Percentiles rank a stretch among this genome's conserved stretches.
Evolutionary conservation across 2,888 invertebrate species (phyloP).

Genomic region (Itoplectis maculator): DNA sequence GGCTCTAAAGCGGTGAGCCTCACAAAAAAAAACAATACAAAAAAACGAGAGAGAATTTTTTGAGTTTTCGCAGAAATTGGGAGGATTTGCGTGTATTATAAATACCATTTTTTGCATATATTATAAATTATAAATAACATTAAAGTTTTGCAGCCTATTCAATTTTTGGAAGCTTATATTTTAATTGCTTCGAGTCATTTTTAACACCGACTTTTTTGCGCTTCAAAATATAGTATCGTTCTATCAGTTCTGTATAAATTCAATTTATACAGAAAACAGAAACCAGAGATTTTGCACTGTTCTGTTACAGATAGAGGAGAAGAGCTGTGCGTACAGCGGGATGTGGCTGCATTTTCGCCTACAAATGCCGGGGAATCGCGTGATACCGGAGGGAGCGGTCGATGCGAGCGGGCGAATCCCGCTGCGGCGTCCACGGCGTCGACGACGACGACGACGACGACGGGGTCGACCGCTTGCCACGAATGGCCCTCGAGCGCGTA

Average conservation of each 20-base stretch:
- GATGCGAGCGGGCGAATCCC: slow-evolving; percentile 34
- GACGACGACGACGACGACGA: background rate
- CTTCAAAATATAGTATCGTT: background rate
- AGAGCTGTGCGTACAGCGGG: background rate
- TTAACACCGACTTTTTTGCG: background rate
- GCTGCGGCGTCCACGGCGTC: slow-evolving; percentile 3
- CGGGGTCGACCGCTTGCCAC: slow-evolving; percentile 37
- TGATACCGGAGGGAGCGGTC: slow-evolving; percentile 35
- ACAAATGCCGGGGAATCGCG: slow-evolving; percentile 43
- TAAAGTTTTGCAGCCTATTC: no score
- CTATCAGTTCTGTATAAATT: no score
- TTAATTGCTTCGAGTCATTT: no score
- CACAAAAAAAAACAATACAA: background rate
- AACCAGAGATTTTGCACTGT: no score
- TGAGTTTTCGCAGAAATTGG: background rate
- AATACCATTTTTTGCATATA: background rate
- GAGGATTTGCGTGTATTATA: background rate
- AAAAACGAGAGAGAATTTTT: background rate
- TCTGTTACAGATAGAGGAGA: no score
- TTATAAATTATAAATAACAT: no score
- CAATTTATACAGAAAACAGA: no score
- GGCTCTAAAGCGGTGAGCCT: background rate
- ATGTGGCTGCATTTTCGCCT: slow-evolving; percentile 25
- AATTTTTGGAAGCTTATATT: no score
- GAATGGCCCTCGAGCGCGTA: slow-evolving; percentile 38